Conservation (phyloP, 1,140 invertebrate species). For the Probaryconus sp. region DNA sequence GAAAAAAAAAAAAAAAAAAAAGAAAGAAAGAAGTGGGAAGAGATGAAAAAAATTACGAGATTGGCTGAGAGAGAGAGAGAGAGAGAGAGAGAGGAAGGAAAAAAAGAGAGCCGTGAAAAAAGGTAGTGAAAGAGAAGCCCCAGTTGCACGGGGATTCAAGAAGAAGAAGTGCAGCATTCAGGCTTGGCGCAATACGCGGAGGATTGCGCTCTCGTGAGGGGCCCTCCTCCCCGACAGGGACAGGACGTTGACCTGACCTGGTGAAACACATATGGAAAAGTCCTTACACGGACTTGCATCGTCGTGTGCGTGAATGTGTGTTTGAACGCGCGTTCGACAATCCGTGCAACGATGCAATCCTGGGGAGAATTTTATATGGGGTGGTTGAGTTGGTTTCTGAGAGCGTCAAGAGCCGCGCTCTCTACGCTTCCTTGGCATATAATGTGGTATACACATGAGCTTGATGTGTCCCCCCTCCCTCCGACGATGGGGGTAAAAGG, state of each 20-base stretch:
- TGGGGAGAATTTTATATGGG: constrained; percentile 68
- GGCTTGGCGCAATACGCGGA: constrained; percentile 67
- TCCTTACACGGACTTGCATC: constrained; percentile 68
- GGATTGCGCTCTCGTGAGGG: constrained; percentile 64
- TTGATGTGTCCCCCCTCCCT: no score
- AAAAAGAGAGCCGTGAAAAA: no score
- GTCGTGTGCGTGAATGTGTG: constrained; percentile 27
- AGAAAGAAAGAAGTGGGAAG: constrained; percentile 14
- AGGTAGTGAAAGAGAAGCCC: constrained; percentile 33
- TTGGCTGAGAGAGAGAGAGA: constrained; percentile 39
- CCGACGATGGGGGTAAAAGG: constrained; percentile 3
- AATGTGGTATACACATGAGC: constrained; percentile 2
- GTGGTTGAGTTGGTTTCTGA: constrained; percentile 63
- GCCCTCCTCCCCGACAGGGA: constrained; percentile 54
- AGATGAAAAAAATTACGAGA: constrained; percentile 37
- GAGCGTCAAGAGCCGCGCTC: constrained; percentile 62
- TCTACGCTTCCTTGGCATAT: constrained; percentile 36
- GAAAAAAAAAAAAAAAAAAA: background rate
- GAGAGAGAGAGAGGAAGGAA: constrained; percentile 29
- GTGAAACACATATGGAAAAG: constrained; percentile 77
- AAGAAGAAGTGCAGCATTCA: constrained; percentile 68
- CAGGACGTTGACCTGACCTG: constrained; percentile 79
- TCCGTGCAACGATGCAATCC: constrained; percentile 67
- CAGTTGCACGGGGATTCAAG: constrained; percentile 7
- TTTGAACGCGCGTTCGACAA: no score